Evolutionary conservation across 2,888 invertebrate genomes (phyloP), one percentile per base, ranked within the genome.

Genomic region (Mallateleia sp.): DNA sequence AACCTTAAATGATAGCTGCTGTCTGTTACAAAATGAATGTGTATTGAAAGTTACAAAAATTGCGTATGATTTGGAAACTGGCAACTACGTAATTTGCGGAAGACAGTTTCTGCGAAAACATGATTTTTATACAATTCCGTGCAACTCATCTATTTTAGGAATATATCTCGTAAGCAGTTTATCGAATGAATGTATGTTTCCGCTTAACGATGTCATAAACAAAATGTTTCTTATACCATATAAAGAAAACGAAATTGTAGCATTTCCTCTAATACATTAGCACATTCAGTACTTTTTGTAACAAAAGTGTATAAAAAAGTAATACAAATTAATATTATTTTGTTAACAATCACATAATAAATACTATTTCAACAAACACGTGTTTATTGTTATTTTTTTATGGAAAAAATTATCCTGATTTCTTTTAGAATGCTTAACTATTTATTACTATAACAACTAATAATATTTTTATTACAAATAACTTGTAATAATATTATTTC

Each of bases 171-270:
- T 64, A 3, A 24, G 42, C 14, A 38, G 25, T 52, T 64, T 75
- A 50, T 75, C 52, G n/a, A n/a, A 42, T 11, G 62, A 64, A 54
- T 24, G 28, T 32, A 64, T 64, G 52, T 75, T 8, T 25, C 64
- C 38, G 1, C 42, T 77, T 1, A 64, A 75, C 24, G 14, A 22
- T 3, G 45, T 75, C 15, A 47, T 14, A 62, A 64, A 77, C 14
- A 66, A 77, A 64, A 28, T 54, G 8, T 64, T 77, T 38, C 18
- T 77, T 6, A 64, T 77, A 15, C 54, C 64, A 24, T 38, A 54
- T 15, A 32, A 32, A 52, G 54, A 18, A 20, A 54, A 20, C 5
- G 7, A 52, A 34, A 54, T 52, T 54, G 18, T 69, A 47, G 52
- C 11, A 52, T 52, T 50, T 32, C 52, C 69, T 32, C 54, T 69